Evolutionary conservation across 2,888 invertebrate genomes (phyloP).

Genomic region (Eupithecia pulchellata): DNA sequence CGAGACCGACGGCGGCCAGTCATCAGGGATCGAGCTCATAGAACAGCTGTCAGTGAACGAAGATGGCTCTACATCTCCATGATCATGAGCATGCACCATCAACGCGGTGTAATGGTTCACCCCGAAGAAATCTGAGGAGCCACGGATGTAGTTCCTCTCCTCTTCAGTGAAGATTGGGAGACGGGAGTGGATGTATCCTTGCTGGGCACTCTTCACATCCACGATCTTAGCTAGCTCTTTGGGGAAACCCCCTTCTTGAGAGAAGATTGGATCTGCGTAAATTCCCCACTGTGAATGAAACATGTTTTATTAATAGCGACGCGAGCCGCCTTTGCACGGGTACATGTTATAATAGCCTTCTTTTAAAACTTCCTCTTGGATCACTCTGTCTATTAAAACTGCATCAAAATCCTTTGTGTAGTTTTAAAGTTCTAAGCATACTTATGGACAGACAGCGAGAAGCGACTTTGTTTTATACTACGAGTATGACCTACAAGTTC

Average conservation of each 20-base stretch:
- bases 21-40: slow-evolving; percentile 46
- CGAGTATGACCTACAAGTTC: too few relatives aligned
- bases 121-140: slow-evolving; percentile 75
- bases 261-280: slow-evolving; percentile 80
- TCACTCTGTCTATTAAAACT: too few relatives aligned
- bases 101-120: slow-evolving; percentile 88
- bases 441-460: too few relatives aligned
- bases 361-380: too few relatives aligned
- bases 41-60: slow-evolving; percentile 56
- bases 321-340: too few relatives aligned
- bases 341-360: too few relatives aligned
- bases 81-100: slow-evolving; percentile 51
- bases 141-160: slow-evolving; percentile 64
- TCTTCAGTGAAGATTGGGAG: slow-evolving; percentile 75
- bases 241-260: slow-evolving; percentile 82
- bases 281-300: slow-evolving; percentile 67
- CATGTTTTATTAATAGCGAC: neutral
- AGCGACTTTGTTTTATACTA: too few relatives aligned
- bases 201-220: slow-evolving; percentile 70
- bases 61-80: slow-evolving; percentile 38
- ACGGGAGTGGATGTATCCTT: slow-evolving; percentile 72
- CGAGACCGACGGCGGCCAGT: slow-evolving; percentile 61
- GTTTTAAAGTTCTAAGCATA: too few relatives aligned
- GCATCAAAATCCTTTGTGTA: too few relatives aligned
- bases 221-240: slow-evolving; percentile 73